These are phyloP conservation scores for Metopolophium dirhodum DNA, from an alignment of 1,140 invertebrate species.

Conservation along the genomic window DNA sequence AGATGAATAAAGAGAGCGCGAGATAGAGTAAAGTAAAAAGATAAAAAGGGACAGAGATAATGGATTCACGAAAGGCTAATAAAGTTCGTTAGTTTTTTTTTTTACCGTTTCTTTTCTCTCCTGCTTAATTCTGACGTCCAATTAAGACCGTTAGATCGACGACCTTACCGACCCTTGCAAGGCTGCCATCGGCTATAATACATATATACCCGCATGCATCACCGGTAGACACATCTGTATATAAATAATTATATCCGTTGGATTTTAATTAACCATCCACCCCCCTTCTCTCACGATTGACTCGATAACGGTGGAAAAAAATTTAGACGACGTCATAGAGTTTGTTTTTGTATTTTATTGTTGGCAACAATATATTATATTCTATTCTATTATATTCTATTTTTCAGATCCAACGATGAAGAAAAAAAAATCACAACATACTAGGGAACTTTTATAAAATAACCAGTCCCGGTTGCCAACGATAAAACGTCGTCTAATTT, in stretches of 20 bases:
- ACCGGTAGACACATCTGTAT: neutral
- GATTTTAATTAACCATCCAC: neutral
- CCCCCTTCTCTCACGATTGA: neutral
- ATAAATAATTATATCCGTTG: conserved; percentile 14
- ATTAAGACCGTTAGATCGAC: conserved; percentile 28
- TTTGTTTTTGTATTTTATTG: neutral
- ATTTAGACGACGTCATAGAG: neutral
- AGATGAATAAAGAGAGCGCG: neutral
- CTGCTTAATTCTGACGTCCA: conserved; percentile 26
- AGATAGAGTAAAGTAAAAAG: neutral
- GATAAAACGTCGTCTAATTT: no score
- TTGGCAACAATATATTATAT: neutral
- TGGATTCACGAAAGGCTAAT: conserved; percentile 20
- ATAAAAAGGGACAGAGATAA: neutral
- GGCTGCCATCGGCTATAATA: neutral
- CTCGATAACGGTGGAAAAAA: neutral
- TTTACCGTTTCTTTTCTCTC: neutral
- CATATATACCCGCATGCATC: conserved; percentile 3
- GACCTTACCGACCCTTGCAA: neutral
- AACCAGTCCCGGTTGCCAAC: neutral
- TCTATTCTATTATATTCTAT: neutral
- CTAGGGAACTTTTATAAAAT: neutral
- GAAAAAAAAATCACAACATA: neutral
- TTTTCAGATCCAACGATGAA: neutral
- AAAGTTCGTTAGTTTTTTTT: conserved; percentile 20